Evolutionary conservation across 2,888 invertebrate genomes (phyloP).

Genomic region (Octonoba sinensis): DNA sequence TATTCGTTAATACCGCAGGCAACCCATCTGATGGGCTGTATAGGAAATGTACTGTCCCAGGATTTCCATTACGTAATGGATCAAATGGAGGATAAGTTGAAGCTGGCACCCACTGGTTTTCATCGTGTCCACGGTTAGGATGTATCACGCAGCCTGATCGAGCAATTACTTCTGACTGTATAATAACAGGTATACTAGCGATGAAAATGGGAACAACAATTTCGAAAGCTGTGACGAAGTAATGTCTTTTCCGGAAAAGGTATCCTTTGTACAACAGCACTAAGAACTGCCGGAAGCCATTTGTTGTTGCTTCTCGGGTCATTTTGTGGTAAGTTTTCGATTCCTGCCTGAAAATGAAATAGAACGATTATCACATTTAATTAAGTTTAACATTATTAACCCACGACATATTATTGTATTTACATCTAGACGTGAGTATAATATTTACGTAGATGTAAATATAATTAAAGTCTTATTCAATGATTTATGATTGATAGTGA

Average conservation of each 20-base stretch:
- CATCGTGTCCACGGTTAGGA: too few relatives aligned
- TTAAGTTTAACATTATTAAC: neutral
- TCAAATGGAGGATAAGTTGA: slow-evolving; percentile 8
- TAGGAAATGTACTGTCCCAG: neutral
- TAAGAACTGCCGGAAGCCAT: slow-evolving; percentile 23
- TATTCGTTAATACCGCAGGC: slow-evolving; percentile 13
- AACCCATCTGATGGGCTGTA: slow-evolving; percentile 12
- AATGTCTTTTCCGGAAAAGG: slow-evolving; percentile 49
- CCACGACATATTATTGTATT: slow-evolving; percentile 15
- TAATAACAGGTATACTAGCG: slow-evolving; percentile 21
- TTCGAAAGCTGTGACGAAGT: slow-evolving; percentile 41
- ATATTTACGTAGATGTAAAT: too few relatives aligned
- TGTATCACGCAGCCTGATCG: too few relatives aligned
- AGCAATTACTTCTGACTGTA: neutral
- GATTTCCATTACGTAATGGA: neutral
- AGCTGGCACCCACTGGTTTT: neutral
- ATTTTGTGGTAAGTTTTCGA: neutral
- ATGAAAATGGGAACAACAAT: slow-evolving; percentile 47
- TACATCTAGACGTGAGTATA: too few relatives aligned
- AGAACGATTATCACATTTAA: neutral
- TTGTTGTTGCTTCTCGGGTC: neutral
- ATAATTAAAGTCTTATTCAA: too few relatives aligned
- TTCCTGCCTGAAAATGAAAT: too few relatives aligned
- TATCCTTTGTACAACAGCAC: slow-evolving; percentile 42
- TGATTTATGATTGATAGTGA: too few relatives aligned